phyloP scores from a whole-genome alignment of 2,888 invertebrate species.

The Scaptodrosophila latifasciaeformis region DNA sequence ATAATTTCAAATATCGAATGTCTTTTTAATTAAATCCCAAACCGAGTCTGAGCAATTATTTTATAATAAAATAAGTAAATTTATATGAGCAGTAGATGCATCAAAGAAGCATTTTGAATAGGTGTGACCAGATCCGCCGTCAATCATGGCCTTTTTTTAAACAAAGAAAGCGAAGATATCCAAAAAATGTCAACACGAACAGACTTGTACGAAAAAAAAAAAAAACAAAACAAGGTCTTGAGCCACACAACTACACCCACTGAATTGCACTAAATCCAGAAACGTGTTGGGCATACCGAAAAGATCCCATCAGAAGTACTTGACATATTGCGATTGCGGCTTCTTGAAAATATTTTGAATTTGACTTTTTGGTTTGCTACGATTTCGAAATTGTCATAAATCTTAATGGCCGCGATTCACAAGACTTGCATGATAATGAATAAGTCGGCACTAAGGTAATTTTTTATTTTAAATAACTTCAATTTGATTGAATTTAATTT shows the following conservation, averaged over 20 bases:
- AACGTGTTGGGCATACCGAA: conserved; percentile 42
- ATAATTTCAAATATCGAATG: too few species aligned
- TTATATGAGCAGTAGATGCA: conserved; percentile 33
- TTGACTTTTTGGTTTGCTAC: conserved; percentile 15
- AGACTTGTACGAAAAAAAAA: not conserved
- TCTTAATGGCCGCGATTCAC: conserved; percentile 31
- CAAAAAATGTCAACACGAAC: conserved; percentile 3
- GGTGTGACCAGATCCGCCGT: conserved; percentile 39
- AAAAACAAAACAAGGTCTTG: conserved; percentile 12
- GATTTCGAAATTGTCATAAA: conserved; percentile 51
- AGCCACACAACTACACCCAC: conserved; percentile 39
- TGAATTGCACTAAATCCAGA: conserved; percentile 55
- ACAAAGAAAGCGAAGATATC: not conserved
- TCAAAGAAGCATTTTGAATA: conserved; percentile 30
- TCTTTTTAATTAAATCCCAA: too few species aligned
- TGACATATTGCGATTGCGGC: conserved; percentile 18
- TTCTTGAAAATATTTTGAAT: conserved; percentile 22
- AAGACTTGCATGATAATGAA: conserved; percentile 51
- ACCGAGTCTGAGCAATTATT: conserved; percentile 23
- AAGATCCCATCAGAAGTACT: conserved; percentile 13
- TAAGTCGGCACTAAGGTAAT: not conserved
- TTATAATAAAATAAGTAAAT: conserved; percentile 11
- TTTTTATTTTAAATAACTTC: conserved; percentile 4
- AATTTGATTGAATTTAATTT: too few species aligned
- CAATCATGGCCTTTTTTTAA: conserved; percentile 13